A percentile compares a stretch with the other conserved stretches of the same genome.
phyloP scores from a whole-genome alignment of 2,113 vertebrate genomes.

The Nymphicus hollandicus region DNA sequence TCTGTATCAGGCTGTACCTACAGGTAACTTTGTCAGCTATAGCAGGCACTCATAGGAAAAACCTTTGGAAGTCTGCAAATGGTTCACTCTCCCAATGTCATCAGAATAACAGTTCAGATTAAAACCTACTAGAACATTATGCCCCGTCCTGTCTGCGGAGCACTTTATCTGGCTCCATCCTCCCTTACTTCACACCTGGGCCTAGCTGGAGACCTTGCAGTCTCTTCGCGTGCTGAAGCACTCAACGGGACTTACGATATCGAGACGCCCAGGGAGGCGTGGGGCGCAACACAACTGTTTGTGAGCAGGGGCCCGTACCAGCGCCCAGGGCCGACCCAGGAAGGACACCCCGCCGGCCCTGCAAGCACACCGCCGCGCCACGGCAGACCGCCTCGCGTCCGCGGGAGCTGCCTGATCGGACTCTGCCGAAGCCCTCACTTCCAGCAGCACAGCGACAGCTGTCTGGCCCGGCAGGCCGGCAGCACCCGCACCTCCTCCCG shows the following conservation, averaged over 20 bases:
- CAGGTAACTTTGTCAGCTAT: neutral
- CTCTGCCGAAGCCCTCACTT: too few species aligned
- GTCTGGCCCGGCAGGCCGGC: too few species aligned
- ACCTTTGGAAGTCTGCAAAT: fast-evolving
- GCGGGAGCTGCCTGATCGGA: too few species aligned
- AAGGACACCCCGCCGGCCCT: neutral
- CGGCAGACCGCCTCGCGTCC: neutral
- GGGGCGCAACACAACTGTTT: too few species aligned
- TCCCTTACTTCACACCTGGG: neutral
- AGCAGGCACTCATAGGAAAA: neutral
- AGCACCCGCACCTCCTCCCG: neutral
- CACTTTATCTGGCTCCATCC: neutral
- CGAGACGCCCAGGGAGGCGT: fast-evolving
- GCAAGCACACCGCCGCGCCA: neutral
- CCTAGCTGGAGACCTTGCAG: neutral
- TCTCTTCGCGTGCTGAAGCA: fast-evolving
- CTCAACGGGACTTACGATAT: neutral
- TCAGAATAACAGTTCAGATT: fast-evolving
- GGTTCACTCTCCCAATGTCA: neutral
- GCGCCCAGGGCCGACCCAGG: fast-evolving
- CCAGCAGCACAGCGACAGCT: neutral
- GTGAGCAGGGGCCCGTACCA: fast-evolving
- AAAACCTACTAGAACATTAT: fast-evolving
- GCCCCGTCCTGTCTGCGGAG: neutral
- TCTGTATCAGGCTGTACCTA: neutral